A percentile compares a stretch with the other conserved stretches of the same genome.
Evolutionary conservation across 2,888 invertebrate genomes (phyloP).

Genomic region (Digitonthophagus gazella): DNA sequence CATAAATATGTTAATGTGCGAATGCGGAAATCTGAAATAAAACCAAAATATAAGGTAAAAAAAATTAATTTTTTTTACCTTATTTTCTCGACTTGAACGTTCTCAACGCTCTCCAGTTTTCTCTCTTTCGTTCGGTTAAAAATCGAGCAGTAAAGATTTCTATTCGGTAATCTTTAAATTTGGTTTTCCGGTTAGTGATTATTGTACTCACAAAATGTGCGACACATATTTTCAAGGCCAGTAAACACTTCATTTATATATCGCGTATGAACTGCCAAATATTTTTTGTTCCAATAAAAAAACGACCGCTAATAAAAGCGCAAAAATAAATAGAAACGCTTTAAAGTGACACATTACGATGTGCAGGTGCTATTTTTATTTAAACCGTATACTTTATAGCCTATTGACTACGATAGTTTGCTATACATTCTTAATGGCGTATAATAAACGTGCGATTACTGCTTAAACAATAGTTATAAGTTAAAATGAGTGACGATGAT

Average conservation of each 20-base stretch:
- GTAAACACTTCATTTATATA: not conserved
- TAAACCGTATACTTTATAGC: not conserved
- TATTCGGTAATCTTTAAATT: not conserved
- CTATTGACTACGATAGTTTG: not conserved
- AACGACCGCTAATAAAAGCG: not conserved
- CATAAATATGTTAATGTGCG: not conserved
- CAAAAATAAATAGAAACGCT: not conserved
- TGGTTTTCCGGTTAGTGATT: not conserved
- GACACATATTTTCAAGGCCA: not conserved
- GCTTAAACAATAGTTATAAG: not conserved
- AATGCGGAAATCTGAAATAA: not conserved
- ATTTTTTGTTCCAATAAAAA: not conserved
- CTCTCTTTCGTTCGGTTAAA: not conserved
- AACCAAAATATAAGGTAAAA: not conserved
- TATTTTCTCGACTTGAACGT: too few species aligned
- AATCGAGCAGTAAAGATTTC: not conserved
- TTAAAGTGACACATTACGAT: not conserved
- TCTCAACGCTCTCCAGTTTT: too few species aligned
- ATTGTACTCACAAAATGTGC: not conserved
- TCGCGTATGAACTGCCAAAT: not conserved
- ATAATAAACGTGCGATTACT: not conserved
- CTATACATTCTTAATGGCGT: not conserved
- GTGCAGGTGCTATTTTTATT: not conserved
- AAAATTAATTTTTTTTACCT: not conserved
- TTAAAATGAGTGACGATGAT: not conserved